Evolutionary conservation across 2,797 vertebrate genomes (phyloP).

Genomic region (Poecilia gillii): DNA sequence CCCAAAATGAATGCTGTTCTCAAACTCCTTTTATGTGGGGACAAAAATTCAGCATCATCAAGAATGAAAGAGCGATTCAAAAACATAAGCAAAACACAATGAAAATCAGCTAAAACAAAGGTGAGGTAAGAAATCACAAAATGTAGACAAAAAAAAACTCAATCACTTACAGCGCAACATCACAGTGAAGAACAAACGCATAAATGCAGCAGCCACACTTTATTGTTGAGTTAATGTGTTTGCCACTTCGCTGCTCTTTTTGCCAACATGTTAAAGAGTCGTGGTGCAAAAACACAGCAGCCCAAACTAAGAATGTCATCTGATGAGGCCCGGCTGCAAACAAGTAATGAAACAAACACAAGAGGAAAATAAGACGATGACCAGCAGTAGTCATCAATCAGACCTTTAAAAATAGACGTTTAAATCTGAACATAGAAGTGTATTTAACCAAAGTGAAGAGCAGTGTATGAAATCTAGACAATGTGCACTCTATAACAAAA

Average conservation of each 20-base stretch:
- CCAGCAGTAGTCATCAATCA: background rate
- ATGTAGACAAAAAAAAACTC: conserved; percentile 13
- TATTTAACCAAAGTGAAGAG: background rate
- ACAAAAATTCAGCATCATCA: background rate
- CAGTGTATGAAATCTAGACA: conserved; percentile 1
- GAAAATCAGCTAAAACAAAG: conserved; percentile 13
- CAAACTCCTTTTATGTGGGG: background rate
- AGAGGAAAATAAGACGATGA: background rate
- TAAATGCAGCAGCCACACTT: conserved; percentile 23
- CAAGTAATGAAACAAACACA: background rate
- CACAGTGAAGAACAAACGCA: conserved; percentile 13
- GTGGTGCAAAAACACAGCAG: background rate
- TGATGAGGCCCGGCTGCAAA: conserved; percentile 7
- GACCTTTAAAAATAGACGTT: background rate
- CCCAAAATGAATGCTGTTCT: background rate
- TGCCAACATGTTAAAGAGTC: background rate
- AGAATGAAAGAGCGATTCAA: background rate
- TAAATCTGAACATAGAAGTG: background rate
- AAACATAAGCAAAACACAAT: background rate
- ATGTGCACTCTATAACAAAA: conserved; percentile 7
- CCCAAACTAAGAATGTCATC: background rate
- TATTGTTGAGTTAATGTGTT: background rate
- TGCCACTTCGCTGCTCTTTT: background rate
- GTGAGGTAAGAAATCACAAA: conserved; percentile 39
- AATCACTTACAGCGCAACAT: background rate